A percentile compares a stretch with the other conserved stretches of the same genome.
Evolutionary conservation across 2,797 vertebrate species (phyloP).

Genomic region (Arrhamphus sclerolepis): DNA sequence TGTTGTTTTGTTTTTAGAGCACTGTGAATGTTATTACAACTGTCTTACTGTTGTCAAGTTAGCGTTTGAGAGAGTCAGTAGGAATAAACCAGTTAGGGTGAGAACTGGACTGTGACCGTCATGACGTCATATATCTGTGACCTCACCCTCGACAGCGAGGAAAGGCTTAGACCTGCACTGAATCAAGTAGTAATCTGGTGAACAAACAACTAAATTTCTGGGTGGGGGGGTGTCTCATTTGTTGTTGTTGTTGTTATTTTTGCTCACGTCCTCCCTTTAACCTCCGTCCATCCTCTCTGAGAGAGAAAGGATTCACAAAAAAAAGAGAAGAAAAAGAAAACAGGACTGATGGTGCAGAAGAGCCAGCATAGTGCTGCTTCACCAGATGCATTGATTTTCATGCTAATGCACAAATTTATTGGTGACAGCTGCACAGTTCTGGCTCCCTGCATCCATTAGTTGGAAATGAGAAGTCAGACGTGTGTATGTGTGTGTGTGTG

Average conservation of each 20-base stretch:
- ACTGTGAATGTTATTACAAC: slow-evolving; percentile 81
- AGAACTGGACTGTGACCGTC: slow-evolving; percentile 29
- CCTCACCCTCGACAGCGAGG: slow-evolving; percentile 1
- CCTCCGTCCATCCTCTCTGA: slow-evolving; percentile 21
- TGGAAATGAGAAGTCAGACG: slow-evolving; percentile 29
- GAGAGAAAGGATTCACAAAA: slow-evolving; percentile 13
- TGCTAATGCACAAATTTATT: slow-evolving; percentile 51
- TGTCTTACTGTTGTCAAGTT: slow-evolving; percentile 62
- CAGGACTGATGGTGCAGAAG: slow-evolving; percentile 4
- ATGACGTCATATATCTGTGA: slow-evolving; percentile 14
- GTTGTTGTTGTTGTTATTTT: slow-evolving; percentile 22
- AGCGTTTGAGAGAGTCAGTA: slow-evolving; percentile 52
- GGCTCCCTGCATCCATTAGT: slow-evolving; percentile 26
- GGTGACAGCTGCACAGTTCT: slow-evolving; percentile 31
- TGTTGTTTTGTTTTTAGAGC: slow-evolving; percentile 65
- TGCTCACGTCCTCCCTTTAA: slow-evolving; percentile 6
- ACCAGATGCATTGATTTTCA: slow-evolving; percentile 50
- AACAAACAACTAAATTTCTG: slow-evolving; percentile 18
- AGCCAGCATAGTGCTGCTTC: slow-evolving; percentile 26
- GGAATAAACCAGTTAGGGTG: slow-evolving; percentile 30
- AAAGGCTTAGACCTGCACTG: slow-evolving; percentile 10
- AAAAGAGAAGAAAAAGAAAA: slow-evolving; percentile 7
- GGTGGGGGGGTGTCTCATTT: background rate
- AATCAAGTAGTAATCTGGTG: slow-evolving; percentile 16
- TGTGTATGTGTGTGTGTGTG: background rate